These are phyloP conservation scores for Platysteira castanea DNA, from an alignment of 2,113 vertebrate genomes.

Conservation along the genomic window DNA sequence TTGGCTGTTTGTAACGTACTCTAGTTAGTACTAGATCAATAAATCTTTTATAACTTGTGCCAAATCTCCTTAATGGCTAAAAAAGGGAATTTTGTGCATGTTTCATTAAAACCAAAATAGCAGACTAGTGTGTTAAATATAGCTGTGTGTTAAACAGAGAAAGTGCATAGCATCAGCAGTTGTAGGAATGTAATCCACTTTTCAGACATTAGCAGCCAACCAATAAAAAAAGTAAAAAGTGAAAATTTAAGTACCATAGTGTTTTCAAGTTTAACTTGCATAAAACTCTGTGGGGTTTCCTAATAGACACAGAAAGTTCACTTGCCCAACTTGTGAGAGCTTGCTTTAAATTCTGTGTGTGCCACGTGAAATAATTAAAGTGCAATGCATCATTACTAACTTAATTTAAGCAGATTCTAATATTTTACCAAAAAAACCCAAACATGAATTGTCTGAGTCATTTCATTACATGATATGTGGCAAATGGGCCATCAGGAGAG, in stretches of 20 bases:
- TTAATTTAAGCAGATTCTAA: not conserved
- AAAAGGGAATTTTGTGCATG: not conserved
- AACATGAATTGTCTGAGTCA: not conserved
- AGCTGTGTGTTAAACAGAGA: not conserved
- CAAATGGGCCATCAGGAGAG: not conserved
- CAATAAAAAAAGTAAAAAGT: not conserved
- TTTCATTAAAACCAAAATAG: constrained; percentile 20
- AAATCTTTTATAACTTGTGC: constrained; percentile 34
- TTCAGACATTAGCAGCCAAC: not conserved
- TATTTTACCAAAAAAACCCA: not conserved
- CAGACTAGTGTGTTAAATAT: not conserved
- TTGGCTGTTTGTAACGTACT: constrained; percentile 6
- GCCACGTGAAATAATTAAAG: not conserved
- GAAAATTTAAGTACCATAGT: not conserved
- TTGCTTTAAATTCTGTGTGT: not conserved
- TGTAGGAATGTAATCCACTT: not conserved
- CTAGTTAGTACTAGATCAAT: constrained; percentile 49
- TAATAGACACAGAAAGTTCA: not conserved
- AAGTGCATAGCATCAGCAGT: not conserved
- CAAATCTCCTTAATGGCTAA: not conserved
- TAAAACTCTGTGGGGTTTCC: not conserved
- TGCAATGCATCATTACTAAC: not conserved
- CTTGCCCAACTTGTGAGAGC: not conserved
- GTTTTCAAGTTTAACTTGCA: not conserved
- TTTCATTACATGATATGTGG: not conserved